Base-by-base conservation (phyloP, 2,888 invertebrate species). In the Aporophyla nigra region DNA sequence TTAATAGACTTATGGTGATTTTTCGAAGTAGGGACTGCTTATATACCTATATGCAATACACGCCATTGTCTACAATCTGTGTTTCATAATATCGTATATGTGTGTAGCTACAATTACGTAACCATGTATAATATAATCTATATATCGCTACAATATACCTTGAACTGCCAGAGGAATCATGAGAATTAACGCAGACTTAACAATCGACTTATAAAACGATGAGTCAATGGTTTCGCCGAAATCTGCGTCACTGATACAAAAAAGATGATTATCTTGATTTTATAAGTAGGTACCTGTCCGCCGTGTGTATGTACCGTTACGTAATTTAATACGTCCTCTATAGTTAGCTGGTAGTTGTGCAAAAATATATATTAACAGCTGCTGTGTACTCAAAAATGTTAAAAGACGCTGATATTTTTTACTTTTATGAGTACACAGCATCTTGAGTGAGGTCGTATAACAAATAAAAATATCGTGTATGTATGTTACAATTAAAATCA, bases 331-430 rank as follows among this genome's bases (percentile, higher is more conserved):
- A 58, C 65, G 43, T 58, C 43, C 21, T 56, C n/a, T 40, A 7
- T n/a, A 53, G 12, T 6, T 46, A 76, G 59, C 53, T 78, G 12
- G 9, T 46, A 76, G 59, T 46, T 78, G 46, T 53, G 4, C 54
- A 33, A 78, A 53, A 78, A 27, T n/a, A 0, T 33, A 78, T 49
- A 53, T 53, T 40, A 53, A 53, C 51, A 68, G 78, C 27, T 40
- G 66, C 14, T 40, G 9, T 53, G 0, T 14, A n/a, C 21, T 16
- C 7, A 49, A 24, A 40, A 61, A 24, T 24, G 0, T 0, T 6
- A 24, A 74, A 53, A 21, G 0, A 21, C 19, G 9, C 2, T 46
- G 9, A 43, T n/a, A n/a, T n/a, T n/a, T 33, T 33, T 33, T 33
- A 33, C 33, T 33, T 33, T 33, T 33, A n/a, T 33, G 3, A 33